Percentiles rank a stretch among this genome's conserved stretches.
Conservation (phyloP, 2,797 vertebrate species). For the Platyrinchus mystaceus region DNA sequence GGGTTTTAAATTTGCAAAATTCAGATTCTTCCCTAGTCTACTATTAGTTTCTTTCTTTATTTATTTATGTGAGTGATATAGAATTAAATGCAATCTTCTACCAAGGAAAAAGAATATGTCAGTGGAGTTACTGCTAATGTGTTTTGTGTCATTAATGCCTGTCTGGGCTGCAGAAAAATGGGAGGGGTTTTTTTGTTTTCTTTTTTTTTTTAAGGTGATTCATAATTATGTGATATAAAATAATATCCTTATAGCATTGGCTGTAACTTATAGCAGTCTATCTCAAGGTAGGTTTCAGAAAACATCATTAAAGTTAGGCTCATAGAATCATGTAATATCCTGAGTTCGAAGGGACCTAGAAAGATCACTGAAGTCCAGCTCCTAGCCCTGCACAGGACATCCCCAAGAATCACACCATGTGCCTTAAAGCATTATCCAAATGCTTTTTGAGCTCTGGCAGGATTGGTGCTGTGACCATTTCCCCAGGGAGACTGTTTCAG, state of each 20-base stretch:
- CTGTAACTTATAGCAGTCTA: neutral
- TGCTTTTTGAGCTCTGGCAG: neutral
- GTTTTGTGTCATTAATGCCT: neutral
- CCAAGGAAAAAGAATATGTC: neutral
- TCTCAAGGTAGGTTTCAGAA: neutral
- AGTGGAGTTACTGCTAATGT: neutral
- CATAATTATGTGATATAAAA: neutral
- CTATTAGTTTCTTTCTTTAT: neutral
- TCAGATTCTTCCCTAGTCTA: neutral
- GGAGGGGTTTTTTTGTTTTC: rapidly evolving
- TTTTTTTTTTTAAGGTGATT: neutral
- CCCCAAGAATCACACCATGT: no score
- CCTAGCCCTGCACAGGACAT: neutral
- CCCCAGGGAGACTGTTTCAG: neutral
- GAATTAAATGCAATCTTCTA: neutral
- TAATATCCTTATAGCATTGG: neutral
- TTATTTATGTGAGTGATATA: neutral
- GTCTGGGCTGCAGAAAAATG: neutral
- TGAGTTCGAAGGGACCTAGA: neutral
- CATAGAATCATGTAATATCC: neutral
- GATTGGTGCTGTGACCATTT: neutral
- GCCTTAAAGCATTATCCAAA: neutral
- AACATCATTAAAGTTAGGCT: neutral
- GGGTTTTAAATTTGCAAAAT: neutral
- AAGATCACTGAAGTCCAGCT: neutral